Base-by-base conservation (phyloP, 2,888 invertebrate genomes). In the Erannis defoliaria region DNA sequence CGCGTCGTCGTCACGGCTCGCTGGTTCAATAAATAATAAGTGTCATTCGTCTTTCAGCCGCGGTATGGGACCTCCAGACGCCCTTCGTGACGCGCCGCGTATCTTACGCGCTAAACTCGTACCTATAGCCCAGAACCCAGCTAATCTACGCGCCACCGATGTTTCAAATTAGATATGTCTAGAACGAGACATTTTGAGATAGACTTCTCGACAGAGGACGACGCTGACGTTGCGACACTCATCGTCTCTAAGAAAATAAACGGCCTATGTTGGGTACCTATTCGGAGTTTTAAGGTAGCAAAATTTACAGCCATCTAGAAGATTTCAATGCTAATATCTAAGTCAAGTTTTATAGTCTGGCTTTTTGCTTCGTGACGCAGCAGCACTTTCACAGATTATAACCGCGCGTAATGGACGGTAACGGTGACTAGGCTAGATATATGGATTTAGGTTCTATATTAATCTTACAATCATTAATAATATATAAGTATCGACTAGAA, bases 21-120 rank as follows among this genome's bases (percentile, higher is more conserved):
- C 68, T 68, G 74, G 76, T 73, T 80, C 79, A 76, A 83, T 84
- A 84, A 84, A 86, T 84, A 84, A 84, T 80, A 83, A 81, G 78
- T 78, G 81, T 77, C 81, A 81, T 85, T 84, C 76, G 82, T 84
- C 82, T 85, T 81, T 81, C 77, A 78, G 79, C 70, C 62, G 58
- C 55, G 51, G 60, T 62, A 65, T 62, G 69, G 67, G 86, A 85
- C 87, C 88, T 86, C 85, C 69, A 88, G 87, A 86, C 88, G 82
- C 75, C 88, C 86, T 88, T 80, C 70, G 64, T 49, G 42, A 55
- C 68, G 51, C 40, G 66, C 53, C 45, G 29, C 37, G 23, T 62
- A 19, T 46, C 31, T 21, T 14, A 6, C 29, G 10, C 16, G 18
- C 10, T 38, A 9, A 3, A 38, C 18, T 19, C 38, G 1, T 18